Base-by-base conservation (phyloP, 2,113 vertebrate species). In the Amblyornis subalaris region DNA sequence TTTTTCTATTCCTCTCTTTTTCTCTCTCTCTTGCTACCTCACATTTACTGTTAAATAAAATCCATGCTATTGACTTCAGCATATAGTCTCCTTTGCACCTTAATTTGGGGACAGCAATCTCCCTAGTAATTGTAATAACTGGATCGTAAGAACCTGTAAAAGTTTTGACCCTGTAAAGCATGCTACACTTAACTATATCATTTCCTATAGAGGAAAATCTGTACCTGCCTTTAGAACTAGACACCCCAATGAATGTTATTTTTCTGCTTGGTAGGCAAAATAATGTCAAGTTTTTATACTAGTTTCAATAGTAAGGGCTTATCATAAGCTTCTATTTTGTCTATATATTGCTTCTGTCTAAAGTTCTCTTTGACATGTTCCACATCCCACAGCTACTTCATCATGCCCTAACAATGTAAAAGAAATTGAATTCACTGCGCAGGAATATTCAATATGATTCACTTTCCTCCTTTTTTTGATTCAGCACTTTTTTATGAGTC, bases 191-290 rank as follows among this genome's bases (percentile, higher is more conserved):
- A 85, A 48, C 23, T 10, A 14, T 0, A 1, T 9, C 10, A 18
- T 71, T 75, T 55, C 29, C 21, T 38, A 15, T 2, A 64, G 8
- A 70, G 12, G 12, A 81, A 84, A 64, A 57, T 23, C 2, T 72
- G 12, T 40, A 75, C 22, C 13, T 38, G 7, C 24, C 28, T 86
- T 87, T 89, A 80, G 25, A 86, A 70, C 8, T 4, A 40, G 38
- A 78, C 7, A 62, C 0, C 3, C 3, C 38, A 42, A 61, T 0
- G 1, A 70, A 29, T 12, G 5, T 21, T 58, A 21, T 64, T 81
- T 77, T 81, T 48, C 40, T 61, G 5, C 48, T 60, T 74, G 10
- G 29, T 2, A 55, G 21, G 40, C 9, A 84, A 92, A 88, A 61
- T 35, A 73, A 50, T 9, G 17, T 7, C 35, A 81, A 55, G 10